Evolutionary conservation across 2,888 invertebrate species (phyloP).

Genomic region (Campoplex nolae): DNA sequence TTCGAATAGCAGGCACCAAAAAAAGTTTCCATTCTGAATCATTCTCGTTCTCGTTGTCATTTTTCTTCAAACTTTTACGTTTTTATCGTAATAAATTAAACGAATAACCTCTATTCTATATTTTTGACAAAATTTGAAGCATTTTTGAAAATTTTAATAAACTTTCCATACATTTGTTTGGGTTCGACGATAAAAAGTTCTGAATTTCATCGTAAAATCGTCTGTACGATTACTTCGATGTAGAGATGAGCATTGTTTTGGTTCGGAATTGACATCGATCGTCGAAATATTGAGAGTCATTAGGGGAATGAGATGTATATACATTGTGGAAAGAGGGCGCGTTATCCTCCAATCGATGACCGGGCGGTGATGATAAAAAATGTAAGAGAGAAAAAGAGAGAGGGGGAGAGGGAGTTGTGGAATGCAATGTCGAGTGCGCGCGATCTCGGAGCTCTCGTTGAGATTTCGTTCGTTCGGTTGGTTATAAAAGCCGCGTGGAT

Average conservation of each 20-base stretch:
- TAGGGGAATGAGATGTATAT: constrained; percentile 31
- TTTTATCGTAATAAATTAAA: no score
- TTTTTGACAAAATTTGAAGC: background rate
- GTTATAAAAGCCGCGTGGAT: constrained; percentile 30
- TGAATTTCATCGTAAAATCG: background rate
- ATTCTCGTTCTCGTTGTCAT: no score
- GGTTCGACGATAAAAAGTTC: no score
- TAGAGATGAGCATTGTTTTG: constrained; percentile 31
- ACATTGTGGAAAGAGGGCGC: constrained; percentile 32
- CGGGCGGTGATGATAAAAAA: constrained; percentile 50
- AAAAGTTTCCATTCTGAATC: no score
- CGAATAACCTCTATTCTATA: no score
- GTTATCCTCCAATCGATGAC: constrained; percentile 60
- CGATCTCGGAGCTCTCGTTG: constrained; percentile 64
- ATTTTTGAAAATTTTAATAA: background rate
- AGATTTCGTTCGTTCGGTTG: constrained; percentile 78
- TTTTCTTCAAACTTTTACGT: no score
- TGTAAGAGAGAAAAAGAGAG: constrained; percentile 24
- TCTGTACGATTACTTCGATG: constrained; percentile 4
- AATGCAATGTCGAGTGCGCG: constrained; percentile 68
- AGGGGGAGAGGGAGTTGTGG: constrained; percentile 41
- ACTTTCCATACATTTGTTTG: background rate
- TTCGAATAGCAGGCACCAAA: no score
- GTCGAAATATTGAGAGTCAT: constrained; percentile 67
- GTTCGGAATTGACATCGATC: constrained; percentile 55